phyloP scores from a whole-genome alignment of 2,113 vertebrate genomes.

The Coryphaenoides rupestris region DNA sequence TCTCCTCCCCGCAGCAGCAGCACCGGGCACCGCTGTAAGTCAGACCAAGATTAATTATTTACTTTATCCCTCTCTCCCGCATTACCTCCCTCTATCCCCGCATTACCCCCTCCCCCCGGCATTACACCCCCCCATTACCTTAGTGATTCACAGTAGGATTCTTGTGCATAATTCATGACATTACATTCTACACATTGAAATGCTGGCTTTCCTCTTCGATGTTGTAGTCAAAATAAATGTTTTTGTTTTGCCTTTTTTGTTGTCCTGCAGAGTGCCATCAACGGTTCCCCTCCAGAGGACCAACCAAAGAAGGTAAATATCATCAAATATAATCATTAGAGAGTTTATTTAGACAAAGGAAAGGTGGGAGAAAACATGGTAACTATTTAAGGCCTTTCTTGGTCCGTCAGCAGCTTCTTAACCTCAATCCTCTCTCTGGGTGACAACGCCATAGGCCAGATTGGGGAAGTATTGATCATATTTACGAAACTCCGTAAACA shows the following conservation, averaged over 20 bases:
- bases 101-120: too few species aligned
- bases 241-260: slow-evolving; percentile 6
- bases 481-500: slow-evolving; percentile 73
- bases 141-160: neutral
- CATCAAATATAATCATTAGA: too few species aligned
- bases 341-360: too few species aligned
- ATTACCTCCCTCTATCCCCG: too few species aligned
- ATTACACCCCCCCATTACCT: too few species aligned
- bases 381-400: too few species aligned
- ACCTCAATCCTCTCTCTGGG: slow-evolving; percentile 72
- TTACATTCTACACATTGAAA: neutral
- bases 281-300: slow-evolving; percentile 78
- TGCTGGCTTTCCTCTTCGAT: too few species aligned
- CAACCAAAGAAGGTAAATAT: slow-evolving; percentile 85
- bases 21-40: slow-evolving; percentile 76
- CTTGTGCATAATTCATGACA: neutral
- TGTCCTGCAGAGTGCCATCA: slow-evolving; percentile 64
- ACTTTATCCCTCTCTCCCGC: neutral
- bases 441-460: slow-evolving; percentile 74
- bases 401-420: slow-evolving; percentile 67
- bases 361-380: too few species aligned
- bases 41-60: slow-evolving; percentile 1
- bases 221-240: neutral
- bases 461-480: slow-evolving; percentile 84
- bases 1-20: slow-evolving; percentile 58